These are phyloP conservation scores for Caenorhabditis briggsae DNA, from an alignment of 1,140 invertebrate genomes.

Conservation along the genomic window DNA sequence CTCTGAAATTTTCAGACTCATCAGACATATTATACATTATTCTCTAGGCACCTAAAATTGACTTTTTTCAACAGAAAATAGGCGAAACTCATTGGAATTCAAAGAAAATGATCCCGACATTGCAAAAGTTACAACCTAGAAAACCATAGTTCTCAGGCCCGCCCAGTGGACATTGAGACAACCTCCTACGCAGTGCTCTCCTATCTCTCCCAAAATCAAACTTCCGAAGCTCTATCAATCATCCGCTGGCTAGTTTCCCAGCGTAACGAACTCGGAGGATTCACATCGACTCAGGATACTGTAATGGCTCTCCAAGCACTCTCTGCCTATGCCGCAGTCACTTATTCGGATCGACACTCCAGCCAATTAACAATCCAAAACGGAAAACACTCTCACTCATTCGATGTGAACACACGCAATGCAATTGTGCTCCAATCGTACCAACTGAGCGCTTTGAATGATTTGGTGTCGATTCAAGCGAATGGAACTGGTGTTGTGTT, in stretches of 20 bases:
- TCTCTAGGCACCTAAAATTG: no score
- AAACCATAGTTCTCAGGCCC: slow-evolving; percentile 78
- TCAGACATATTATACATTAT: no score
- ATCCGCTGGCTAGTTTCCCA: slow-evolving; percentile 88
- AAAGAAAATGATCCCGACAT: no score
- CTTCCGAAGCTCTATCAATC: slow-evolving; percentile 84
- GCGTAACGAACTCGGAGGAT: slow-evolving; percentile 86
- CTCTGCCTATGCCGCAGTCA: slow-evolving; percentile 75
- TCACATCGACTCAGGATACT: slow-evolving; percentile 84
- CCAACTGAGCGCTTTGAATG: slow-evolving; percentile 71
- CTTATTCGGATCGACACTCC: neutral
- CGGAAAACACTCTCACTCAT: slow-evolving; percentile 70
- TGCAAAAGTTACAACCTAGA: no score
- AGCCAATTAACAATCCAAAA: slow-evolving; percentile 69
- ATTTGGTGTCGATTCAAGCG: slow-evolving; percentile 69
- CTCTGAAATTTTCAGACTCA: no score
- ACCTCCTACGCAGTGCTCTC: slow-evolving; percentile 86
- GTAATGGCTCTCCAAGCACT: slow-evolving; percentile 80
- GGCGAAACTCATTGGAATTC: no score
- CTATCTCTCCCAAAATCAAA: slow-evolving; percentile 78
- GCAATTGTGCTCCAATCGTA: slow-evolving; percentile 76
- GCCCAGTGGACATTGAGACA: slow-evolving; percentile 88
- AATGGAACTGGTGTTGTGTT: slow-evolving; percentile 74
- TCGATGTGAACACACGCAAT: slow-evolving; percentile 73
- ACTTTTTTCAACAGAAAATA: no score